Percentiles rank a stretch among this genome's conserved stretches.
Evolutionary conservation across 2,113 vertebrate genomes (phyloP).

Genomic region (Cheilinus undulatus): DNA sequence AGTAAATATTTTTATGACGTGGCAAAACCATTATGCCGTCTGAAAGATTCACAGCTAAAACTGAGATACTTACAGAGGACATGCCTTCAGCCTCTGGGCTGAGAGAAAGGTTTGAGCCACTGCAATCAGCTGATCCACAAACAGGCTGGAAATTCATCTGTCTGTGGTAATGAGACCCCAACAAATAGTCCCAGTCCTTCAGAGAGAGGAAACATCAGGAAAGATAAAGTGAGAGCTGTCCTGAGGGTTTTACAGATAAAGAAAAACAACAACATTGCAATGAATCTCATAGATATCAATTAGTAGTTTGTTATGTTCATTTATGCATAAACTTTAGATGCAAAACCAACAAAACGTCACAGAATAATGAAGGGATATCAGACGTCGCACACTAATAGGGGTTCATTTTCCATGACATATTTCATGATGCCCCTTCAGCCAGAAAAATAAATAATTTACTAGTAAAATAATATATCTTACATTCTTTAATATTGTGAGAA

Average conservation of each 20-base stretch:
- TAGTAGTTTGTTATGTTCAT: not conserved
- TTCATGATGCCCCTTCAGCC: too few relatives aligned
- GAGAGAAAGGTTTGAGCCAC: slow-evolving; percentile 4
- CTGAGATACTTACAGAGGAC: slow-evolving; percentile 48
- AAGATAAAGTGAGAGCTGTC: not conserved
- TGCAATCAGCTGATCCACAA: slow-evolving; percentile 62
- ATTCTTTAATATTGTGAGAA: too few relatives aligned
- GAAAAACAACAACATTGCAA: not conserved
- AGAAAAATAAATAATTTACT: too few relatives aligned
- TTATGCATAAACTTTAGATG: not conserved
- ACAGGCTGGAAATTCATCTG: slow-evolving; percentile 87
- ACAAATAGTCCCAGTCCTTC: slow-evolving; percentile 95
- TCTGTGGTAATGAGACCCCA: slow-evolving; percentile 92
- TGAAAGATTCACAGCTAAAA: not conserved
- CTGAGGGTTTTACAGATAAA: too few relatives aligned
- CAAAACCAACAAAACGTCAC: not conserved
- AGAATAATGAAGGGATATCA: not conserved
- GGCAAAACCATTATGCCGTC: too few relatives aligned
- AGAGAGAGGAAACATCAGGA: not conserved
- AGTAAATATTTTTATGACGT: too few relatives aligned
- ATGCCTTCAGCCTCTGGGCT: slow-evolving; percentile 69
- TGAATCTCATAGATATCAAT: too few relatives aligned
- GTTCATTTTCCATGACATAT: too few relatives aligned
- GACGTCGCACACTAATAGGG: not conserved
- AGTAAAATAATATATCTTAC: too few relatives aligned